These are phyloP conservation scores for Turritopsis rubra DNA, from an alignment of 30 jellyfish, hydroid and myxozoan genomes.

Conservation along the genomic window DNA sequence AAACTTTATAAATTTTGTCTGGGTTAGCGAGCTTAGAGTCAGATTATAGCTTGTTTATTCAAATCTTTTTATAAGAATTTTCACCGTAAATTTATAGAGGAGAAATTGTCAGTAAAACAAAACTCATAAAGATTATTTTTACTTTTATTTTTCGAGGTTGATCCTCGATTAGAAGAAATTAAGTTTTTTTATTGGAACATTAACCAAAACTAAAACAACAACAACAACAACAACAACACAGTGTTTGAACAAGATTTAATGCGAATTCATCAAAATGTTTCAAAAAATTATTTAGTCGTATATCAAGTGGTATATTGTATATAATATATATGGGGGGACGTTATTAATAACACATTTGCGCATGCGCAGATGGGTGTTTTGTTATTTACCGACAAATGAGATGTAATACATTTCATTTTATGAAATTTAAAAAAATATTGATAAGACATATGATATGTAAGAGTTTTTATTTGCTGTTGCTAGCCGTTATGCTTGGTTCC, in stretches of 20 bases:
- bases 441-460: not conserved
- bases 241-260: too few relatives aligned
- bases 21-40: too few relatives aligned
- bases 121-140: too few relatives aligned
- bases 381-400: not conserved
- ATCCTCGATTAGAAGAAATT: not conserved
- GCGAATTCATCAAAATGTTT: not conserved
- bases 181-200: not conserved
- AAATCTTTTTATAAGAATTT: too few relatives aligned
- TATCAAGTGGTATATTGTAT: not conserved
- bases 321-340: not conserved
- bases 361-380: not conserved
- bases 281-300: not conserved
- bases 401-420: not conserved
- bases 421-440: not conserved
- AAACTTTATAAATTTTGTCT: too few relatives aligned
- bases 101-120: too few relatives aligned
- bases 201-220: not conserved
- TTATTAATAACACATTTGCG: not conserved
- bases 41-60: too few relatives aligned
- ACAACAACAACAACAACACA: too few relatives aligned
- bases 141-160: not conserved
- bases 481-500: too few relatives aligned
- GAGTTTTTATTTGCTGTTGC: not conserved
- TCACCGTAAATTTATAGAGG: too few relatives aligned